Evolutionary conservation across 2,797 vertebrate species (phyloP).

Genomic region (Numenius phaeopus): DNA sequence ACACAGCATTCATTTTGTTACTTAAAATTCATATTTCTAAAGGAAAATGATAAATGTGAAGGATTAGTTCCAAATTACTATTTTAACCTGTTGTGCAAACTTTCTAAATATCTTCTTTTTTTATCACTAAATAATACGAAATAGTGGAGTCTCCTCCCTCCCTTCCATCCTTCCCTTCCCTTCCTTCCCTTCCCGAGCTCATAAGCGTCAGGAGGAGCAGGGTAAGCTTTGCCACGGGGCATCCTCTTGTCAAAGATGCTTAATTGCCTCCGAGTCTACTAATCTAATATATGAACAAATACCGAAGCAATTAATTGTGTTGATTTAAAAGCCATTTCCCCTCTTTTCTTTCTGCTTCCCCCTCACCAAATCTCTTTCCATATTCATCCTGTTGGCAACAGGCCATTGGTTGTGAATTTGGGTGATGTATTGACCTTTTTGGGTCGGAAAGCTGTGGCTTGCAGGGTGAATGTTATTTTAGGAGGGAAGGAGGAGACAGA

Average conservation of each 20-base stretch:
- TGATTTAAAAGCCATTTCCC: constrained; percentile 6
- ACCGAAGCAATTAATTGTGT: constrained; percentile 2
- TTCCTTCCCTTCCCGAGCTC: background rate
- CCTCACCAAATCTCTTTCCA: background rate
- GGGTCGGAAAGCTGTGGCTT: background rate
- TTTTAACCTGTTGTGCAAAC: background rate
- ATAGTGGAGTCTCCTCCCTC: background rate
- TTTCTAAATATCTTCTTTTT: background rate
- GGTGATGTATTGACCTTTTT: background rate
- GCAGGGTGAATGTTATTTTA: background rate
- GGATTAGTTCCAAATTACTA: background rate
- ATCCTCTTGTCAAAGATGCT: background rate
- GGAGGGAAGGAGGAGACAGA: background rate
- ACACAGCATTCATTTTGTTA: background rate
- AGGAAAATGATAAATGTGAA: background rate
- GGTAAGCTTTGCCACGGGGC: background rate
- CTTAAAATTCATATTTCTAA: background rate
- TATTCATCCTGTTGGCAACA: background rate
- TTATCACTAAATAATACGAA: background rate
- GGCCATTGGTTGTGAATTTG: background rate
- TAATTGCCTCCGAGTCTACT: background rate
- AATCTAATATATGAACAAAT: constrained; percentile 35
- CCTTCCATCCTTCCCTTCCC: background rate
- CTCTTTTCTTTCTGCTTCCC: background rate
- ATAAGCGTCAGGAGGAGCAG: background rate